Evolutionary conservation across 2,888 invertebrate species (phyloP), one percentile per base, ranked within the genome.

Genomic region (Marronus borbonicus): DNA sequence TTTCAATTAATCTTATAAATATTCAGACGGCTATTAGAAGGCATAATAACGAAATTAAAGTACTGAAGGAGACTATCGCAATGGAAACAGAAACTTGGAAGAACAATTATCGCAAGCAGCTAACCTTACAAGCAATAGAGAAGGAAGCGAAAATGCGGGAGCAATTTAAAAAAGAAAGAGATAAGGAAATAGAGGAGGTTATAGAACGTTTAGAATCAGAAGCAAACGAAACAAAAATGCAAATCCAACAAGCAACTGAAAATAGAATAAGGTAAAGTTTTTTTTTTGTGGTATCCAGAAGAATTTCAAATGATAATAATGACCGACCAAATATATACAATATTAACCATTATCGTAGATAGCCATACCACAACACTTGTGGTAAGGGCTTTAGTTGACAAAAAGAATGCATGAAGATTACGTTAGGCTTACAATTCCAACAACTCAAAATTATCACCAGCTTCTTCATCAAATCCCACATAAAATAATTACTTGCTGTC

Each of bases 161-260:
- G 39, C 92, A 94, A 81, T 93, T 92, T 85, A 92, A 93, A 85
- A 90, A 90, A 70, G 95, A 96, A 85, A 88, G 96, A 77, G 96
- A 96, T 87, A 92, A 91, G 66, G 95, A 96, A 89, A 94, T 96
- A 76, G 95, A 96, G 86, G 88, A 91, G 17, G 93, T 93, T 0
- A 94, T 94, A 69, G 93, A 92, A 83, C 91, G 92, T 78, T 89
- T 95, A 85, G 94, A 94, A 81, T 90, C 90, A 0, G 94, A 94
- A 84, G 92, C 93, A 0, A 91, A 91, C 69, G 90, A 91, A 1
- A 91, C 90, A 1, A 91, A 91, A 82, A 87, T 85, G 64, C 93
- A 93, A 79, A 85, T 79, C 31, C 93, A 94, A 83, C 91, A 92
- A n/a, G 91, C 91, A 1, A 89, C 89, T 14, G 91, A 92, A 82